Base-by-base conservation (phyloP, 35 echinoderm and acorn worm genomes). In the Ophiothrix spiculata region DNA sequence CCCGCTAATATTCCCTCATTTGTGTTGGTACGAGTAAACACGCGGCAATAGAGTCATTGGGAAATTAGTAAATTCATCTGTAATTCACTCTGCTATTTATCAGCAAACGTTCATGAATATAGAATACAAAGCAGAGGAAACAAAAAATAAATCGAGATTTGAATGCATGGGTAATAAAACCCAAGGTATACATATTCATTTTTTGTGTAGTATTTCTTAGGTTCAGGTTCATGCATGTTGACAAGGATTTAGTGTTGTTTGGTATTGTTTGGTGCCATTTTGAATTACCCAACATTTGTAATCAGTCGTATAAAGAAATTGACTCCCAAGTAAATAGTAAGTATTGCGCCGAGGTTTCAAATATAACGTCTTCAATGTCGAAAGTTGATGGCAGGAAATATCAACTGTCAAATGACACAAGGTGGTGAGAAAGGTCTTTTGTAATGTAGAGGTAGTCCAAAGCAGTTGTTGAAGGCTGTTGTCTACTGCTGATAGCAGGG, bases 81-180 rank as follows among this genome's bases (percentile, higher is more conserved):
- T 69, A 69, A 69, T 69, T 69, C 6, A 69, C 4, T 69, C 3
- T 69, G 60, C 23, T 69, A 69, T 69, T 69, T 69, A 69, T 69
- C 60, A n/a, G 60, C 60, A 15, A 69, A 69, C 60, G 60, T n/a
- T 12, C 60, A 69, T 69, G 60, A n/a, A n/a, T n/a, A n/a, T n/a
- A n/a, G n/a, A n/a, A n/a, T 25, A 69, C 60, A 69, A 69, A 69
- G 60, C n/a, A n/a, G n/a, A n/a, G 60, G 60, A 69, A 69, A 69
- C 60, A 69, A 69, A 69, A 49, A 10, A 10, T 6, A 69, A 69
- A n/a, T n/a, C n/a, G n/a, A n/a, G n/a, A 15, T 69, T 69, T 15
- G 3, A 49, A 49, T 69, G 60, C 17, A 69, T 69, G 23, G 60
- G 23, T 28, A 69, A n/a, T 28, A 69, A 69, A 49, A 69, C 60